A percentile compares a stretch with the other conserved stretches of the same genome.
These are phyloP conservation scores for Prosapia bicincta DNA, from an alignment of 2,888 invertebrate species.

Conservation along the genomic window DNA sequence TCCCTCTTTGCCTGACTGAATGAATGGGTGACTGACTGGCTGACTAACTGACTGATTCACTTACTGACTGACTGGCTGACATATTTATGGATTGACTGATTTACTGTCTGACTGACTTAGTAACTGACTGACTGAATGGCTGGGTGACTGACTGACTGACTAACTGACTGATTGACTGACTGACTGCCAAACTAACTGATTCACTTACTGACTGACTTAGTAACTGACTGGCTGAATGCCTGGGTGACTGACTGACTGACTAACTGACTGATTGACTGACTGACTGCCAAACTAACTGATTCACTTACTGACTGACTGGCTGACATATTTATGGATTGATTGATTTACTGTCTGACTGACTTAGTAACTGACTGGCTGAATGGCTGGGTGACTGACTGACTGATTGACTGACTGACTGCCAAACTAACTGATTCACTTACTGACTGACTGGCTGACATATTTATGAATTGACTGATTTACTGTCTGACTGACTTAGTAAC, in stretches of 20 bases:
- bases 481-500: too few relatives aligned
- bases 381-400: not conserved
- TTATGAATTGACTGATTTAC: too few relatives aligned
- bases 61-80: too few relatives aligned
- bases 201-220: not conserved
- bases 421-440: not conserved
- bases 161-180: not conserved
- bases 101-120: too few relatives aligned
- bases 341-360: not conserved
- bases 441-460: not conserved
- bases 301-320: not conserved
- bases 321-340: not conserved
- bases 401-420: not conserved
- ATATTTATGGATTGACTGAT: too few relatives aligned
- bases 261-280: not conserved
- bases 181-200: not conserved
- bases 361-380: not conserved
- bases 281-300: not conserved
- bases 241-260: not conserved
- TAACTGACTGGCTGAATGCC: not conserved
- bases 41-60: too few relatives aligned
- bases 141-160: not conserved
- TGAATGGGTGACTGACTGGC: too few relatives aligned
- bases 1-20: too few relatives aligned
- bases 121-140: not conserved